A percentile compares a stretch with the other conserved stretches of the same genome.
Conservation (phyloP, 2,797 vertebrate genomes). For the Prunella strophiata region DNA sequence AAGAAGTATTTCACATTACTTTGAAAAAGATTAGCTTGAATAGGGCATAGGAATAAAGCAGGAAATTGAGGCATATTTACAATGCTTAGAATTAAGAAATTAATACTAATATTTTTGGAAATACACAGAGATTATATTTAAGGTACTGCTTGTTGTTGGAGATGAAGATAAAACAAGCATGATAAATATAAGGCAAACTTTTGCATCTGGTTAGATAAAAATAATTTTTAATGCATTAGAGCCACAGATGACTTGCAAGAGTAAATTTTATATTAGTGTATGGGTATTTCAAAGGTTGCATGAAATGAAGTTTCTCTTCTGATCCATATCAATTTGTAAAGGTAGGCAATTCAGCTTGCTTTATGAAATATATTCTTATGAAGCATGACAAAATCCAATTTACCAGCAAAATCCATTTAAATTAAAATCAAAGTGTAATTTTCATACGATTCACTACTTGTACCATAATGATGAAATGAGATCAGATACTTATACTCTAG, state of each 20-base stretch:
- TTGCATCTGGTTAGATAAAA: constrained; percentile 54
- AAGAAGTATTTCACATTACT: background rate
- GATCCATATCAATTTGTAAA: constrained; percentile 78
- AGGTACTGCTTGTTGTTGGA: background rate
- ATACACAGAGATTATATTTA: background rate
- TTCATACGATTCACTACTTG: constrained; percentile 47
- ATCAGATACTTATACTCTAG: constrained; percentile 35
- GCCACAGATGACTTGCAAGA: constrained; percentile 57
- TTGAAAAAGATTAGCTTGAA: background rate
- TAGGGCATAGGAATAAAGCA: background rate
- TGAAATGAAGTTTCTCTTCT: constrained; percentile 77
- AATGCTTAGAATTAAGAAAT: background rate
- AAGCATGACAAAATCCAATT: constrained; percentile 80
- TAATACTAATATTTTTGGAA: background rate
- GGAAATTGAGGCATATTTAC: background rate
- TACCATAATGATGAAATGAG: constrained; percentile 61
- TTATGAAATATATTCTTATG: constrained; percentile 71
- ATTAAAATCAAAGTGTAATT: constrained; percentile 78
- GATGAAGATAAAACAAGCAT: background rate
- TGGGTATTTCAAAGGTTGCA: constrained; percentile 75
- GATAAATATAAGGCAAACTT: background rate
- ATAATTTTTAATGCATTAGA: constrained; percentile 51
- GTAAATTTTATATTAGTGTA: constrained; percentile 71
- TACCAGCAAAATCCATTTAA: constrained; percentile 77
- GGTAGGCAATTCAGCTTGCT: constrained; percentile 67